Conservation (phyloP, 2,113 vertebrate species). For the Toxotes jaculatrix region DNA sequence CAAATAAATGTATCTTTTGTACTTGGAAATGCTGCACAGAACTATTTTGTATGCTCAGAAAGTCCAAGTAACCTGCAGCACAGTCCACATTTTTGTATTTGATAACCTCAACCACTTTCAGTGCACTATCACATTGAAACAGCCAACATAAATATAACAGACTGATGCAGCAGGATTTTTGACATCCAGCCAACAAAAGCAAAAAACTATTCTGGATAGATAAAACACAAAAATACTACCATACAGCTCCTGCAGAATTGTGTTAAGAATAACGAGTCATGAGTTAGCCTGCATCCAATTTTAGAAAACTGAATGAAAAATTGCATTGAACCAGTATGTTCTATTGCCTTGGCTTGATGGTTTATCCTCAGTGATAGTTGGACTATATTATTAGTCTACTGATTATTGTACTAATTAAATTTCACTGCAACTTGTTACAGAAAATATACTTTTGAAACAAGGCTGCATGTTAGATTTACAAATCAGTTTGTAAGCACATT, state of each 20-base stretch:
- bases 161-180: neutral
- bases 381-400: too few species aligned
- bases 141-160: neutral
- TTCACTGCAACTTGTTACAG: neutral
- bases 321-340: too few species aligned
- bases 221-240: too few species aligned
- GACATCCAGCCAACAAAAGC: neutral
- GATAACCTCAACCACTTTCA: neutral
- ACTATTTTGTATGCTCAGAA: neutral
- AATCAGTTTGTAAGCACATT: neutral
- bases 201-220: too few species aligned
- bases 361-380: too few species aligned
- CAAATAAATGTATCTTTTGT: constrained; percentile 63
- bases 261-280: too few species aligned
- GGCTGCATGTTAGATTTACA: neutral
- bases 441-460: neutral
- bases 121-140: neutral
- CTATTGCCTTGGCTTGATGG: too few species aligned
- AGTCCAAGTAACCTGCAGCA: neutral
- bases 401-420: neutral
- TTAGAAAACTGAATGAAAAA: too few species aligned
- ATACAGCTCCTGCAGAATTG: too few species aligned
- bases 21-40: neutral
- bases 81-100: neutral
- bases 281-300: too few species aligned